Percentiles rank a stretch among this genome's conserved stretches.
phyloP scores from a whole-genome alignment of 2,888 invertebrate species.

The Aproaerema taeniolella region DNA sequence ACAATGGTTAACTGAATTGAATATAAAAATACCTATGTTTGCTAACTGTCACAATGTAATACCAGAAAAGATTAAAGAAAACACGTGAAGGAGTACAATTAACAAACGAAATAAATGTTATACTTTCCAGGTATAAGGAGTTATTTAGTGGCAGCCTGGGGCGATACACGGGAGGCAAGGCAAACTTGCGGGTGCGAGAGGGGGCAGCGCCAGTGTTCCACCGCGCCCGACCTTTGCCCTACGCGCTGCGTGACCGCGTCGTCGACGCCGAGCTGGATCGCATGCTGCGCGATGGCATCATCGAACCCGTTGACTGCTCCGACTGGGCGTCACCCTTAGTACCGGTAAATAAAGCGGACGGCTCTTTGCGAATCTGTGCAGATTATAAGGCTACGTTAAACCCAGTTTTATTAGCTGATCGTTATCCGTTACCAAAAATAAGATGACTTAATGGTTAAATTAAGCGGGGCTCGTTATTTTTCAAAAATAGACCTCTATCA shows the following conservation, averaged over 20 bases:
- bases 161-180: conserved; percentile 7
- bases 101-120: not conserved
- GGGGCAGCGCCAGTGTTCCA: conserved; percentile 10
- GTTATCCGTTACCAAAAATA: conserved; percentile 7
- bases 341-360: conserved; percentile 25
- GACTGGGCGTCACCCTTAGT: conserved; percentile 28
- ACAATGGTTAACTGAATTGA: conserved; percentile 7
- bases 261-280: conserved; percentile 18
- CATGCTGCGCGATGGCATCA: conserved; percentile 17
- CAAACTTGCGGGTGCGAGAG: conserved; percentile 13
- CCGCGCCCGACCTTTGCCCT: not conserved
- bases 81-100: no score
- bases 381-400: conserved; percentile 28
- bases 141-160: conserved; percentile 8
- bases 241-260: conserved; percentile 13
- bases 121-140: conserved; percentile 9
- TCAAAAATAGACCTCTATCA: not conserved
- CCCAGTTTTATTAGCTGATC: conserved; percentile 14
- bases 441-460: conserved; percentile 3
- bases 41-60: not conserved
- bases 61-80: not conserved
- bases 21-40: conserved; percentile 5
- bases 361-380: conserved; percentile 24
- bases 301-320: conserved; percentile 22
- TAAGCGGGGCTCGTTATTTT: not conserved